Evolutionary conservation across 30 jellyfish, hydroid and myxozoan species (phyloP), one percentile per base, ranked within the genome.

Genomic region (Turritopsis dohrnii): DNA sequence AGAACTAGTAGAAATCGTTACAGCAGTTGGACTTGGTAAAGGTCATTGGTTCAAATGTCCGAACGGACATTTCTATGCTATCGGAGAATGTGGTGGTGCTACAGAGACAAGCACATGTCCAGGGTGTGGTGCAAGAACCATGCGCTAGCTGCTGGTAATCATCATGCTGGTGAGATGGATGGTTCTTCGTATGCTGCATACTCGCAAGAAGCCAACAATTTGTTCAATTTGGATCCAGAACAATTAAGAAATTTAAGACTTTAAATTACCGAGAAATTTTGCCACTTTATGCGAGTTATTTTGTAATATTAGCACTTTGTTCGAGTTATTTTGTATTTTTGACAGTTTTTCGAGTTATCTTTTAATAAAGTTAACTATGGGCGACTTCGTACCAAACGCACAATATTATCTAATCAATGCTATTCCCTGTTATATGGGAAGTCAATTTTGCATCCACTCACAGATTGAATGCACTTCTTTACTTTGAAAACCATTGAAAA

Each of bases 71-170:
- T 85, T 84, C 28, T 89, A 89, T 75, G 93, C 94, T 1, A 89
- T 89, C 26, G 96, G 96, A 21, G 96, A 84, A 21, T 89, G 96
- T 41, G 96, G 96, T 21, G 96, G 96, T 53, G 96, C 96, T 19
- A 81, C 54, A 83, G 83, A 77, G 54, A 82, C 30, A 29, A 65
- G 84, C n/a, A 79, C 19, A 60, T 89, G 96, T 81, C 96, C 96
- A 19, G 96, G 71, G 13, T 89, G 96, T 84, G 81, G 87, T 0
- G 93, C 89, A 52, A 60, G 41, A 8, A 89, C 17, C 96, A 89
- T 66, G 31, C 52, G 0, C 86, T 89, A 9, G 90, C 85, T 4
- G 80, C 82, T 8, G 94, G 90, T 25, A 89, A 89, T 80, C 81
- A 54, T 19, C 94, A 84, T 30, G 96, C 96, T 22, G 96, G 88